Conservation (phyloP, 2,888 invertebrate species). For the Zeuzera pyrina region DNA sequence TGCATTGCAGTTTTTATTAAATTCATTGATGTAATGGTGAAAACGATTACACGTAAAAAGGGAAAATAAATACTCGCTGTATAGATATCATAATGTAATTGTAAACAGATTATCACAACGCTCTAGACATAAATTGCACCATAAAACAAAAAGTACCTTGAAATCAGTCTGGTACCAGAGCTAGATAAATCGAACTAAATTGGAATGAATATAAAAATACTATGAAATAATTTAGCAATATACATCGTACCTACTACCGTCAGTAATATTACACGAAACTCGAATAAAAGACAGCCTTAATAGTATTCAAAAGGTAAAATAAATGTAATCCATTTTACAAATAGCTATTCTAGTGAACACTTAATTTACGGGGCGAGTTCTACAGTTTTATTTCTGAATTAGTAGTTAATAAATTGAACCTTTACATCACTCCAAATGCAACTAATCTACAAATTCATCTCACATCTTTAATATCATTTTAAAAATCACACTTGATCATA, state of each 20-base stretch:
- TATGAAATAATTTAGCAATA: conserved; percentile 70
- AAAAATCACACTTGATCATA: conserved; percentile 51
- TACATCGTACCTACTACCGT: conserved; percentile 44
- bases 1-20: background rate
- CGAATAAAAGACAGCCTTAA: conserved; percentile 59
- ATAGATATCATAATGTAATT: conserved; percentile 70
- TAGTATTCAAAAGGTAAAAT: conserved; percentile 43
- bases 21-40: background rate
- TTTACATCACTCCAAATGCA: conserved; percentile 34
- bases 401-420: conserved; percentile 57
- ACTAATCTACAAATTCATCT: conserved; percentile 45
- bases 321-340: conserved; percentile 52
- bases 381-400: conserved; percentile 37
- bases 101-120: conserved; percentile 73
- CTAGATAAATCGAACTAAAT: conserved; percentile 59
- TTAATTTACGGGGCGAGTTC: conserved; percentile 57
- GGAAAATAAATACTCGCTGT: conserved; percentile 30
- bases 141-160: conserved; percentile 70
- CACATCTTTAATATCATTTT: conserved; percentile 57
- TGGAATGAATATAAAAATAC: conserved; percentile 72
- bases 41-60: conserved; percentile 15
- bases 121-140: conserved; percentile 73
- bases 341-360: conserved; percentile 68
- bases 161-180: conserved; percentile 73
- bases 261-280: conserved; percentile 50